Base-by-base conservation (phyloP, 2,888 invertebrate genomes). In the Celastrina argiolus region DNA sequence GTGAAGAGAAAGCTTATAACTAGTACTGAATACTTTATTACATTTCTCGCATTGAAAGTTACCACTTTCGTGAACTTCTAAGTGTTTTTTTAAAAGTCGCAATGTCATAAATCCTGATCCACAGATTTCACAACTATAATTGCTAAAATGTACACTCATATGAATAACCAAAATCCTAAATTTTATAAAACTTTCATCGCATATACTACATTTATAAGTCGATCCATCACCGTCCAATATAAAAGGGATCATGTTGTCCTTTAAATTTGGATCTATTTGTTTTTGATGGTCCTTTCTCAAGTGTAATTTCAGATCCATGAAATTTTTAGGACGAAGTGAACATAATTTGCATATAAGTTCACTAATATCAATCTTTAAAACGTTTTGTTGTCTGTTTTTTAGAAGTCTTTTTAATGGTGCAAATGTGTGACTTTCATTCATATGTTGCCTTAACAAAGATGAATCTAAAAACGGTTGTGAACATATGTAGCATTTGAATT, bases 81-180 rank as follows among this genome's bases (percentile, higher is more conserved):
- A 76, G 76, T 91, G 91, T 63, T 88, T 91, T 69, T 89, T 90
- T 22, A 91, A 65, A 0, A 90, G 78, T 0, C 90, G 76, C 61
- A 90, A 69, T 0, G 91, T 91, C 88, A 89, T 88, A 72, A 90
- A 91, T 0, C 84, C 88, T 0, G 90, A 85, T 0, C 91, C 91
- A 56, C 91, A 91, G 6, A 90, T 79, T 66, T 91, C 91, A 28
- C 91, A 91, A 69, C 90, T 90, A 66, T 90, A 91, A 69, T 90
- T 90, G 64, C 84, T 90, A 59, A 91, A 91, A 67, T 91, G 91
- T 0, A 85, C 87, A 68, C 88, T 90, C 91, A 91, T 91, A 63
- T 91, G 91, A 2, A 90, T 89, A 0, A 90, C 90, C 22, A 91
- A 74, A 51, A 85, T 83, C 2, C 90, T 76, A 0, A 90, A 79